These are phyloP conservation scores for Polia nebulosa DNA, from an alignment of 2,888 invertebrate species.

Conservation along the genomic window DNA sequence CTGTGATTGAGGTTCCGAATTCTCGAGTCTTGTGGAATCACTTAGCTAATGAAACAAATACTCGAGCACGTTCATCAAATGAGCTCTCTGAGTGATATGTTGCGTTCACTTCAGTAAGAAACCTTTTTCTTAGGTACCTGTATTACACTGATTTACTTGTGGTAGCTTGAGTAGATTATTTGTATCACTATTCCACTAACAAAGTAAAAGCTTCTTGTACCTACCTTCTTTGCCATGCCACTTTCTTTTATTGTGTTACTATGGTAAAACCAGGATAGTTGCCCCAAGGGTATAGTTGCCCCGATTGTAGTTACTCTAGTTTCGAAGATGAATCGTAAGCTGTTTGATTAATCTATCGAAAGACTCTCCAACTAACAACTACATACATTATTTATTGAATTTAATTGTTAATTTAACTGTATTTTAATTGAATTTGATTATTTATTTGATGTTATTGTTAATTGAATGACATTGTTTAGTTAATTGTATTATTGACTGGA, in stretches of 20 bases:
- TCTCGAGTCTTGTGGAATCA: conserved; percentile 51
- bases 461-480: too few species aligned
- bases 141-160: conserved; percentile 43
- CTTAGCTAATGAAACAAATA: conserved; percentile 69
- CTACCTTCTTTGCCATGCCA: not conserved
- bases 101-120: conserved; percentile 51
- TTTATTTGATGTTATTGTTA: too few species aligned
- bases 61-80: conserved; percentile 55
- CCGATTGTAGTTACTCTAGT: too few species aligned
- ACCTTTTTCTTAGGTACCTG: conserved; percentile 47
- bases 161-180: conserved; percentile 18
- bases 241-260: not conserved
- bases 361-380: too few species aligned
- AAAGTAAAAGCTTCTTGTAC: not conserved
- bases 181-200: not conserved
- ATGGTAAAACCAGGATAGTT: too few species aligned
- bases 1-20: conserved; percentile 30
- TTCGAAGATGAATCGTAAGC: too few species aligned
- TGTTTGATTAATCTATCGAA: too few species aligned
- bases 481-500: too few species aligned
- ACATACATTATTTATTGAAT: too few species aligned
- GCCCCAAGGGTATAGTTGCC: too few species aligned
- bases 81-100: conserved; percentile 54
- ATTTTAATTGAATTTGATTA: too few species aligned
- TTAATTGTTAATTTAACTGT: too few species aligned